Evolutionary conservation across 2,113 vertebrate genomes (phyloP).

Genomic region (Lagopus leucura): DNA sequence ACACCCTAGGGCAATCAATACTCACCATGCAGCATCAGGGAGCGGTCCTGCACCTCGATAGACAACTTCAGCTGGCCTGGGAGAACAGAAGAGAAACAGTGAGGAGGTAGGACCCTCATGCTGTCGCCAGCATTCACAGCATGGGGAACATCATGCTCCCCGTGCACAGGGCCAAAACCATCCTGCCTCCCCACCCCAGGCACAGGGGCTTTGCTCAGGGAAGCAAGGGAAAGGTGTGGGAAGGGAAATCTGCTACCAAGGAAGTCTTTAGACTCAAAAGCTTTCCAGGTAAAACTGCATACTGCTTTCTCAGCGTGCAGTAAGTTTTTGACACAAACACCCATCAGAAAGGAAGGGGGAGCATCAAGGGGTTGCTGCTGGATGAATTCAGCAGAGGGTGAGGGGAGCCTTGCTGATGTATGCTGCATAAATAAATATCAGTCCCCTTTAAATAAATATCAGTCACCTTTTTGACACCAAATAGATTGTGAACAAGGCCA

Average conservation of each 20-base stretch:
- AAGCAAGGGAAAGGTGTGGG: background rate
- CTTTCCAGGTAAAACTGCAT: background rate
- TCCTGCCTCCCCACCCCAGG: background rate
- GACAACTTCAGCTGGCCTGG: constrained; percentile 82
- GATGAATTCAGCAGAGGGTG: background rate
- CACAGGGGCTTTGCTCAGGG: rapidly evolving
- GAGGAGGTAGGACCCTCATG: background rate
- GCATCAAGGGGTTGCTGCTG: background rate
- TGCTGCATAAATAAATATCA: too few relatives aligned
- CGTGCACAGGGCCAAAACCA: background rate
- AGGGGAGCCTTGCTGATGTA: too few relatives aligned
- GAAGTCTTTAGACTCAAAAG: background rate
- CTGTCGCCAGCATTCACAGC: rapidly evolving
- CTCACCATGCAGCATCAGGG: constrained; percentile 78
- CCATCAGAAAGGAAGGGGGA: background rate
- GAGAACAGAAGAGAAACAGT: background rate
- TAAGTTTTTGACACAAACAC: background rate
- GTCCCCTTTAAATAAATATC: too few relatives aligned
- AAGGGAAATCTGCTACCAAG: background rate
- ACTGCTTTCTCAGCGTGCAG: background rate
- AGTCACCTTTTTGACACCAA: background rate
- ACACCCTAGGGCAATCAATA: background rate
- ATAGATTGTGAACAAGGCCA: background rate
- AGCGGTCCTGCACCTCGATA: constrained; percentile 41
- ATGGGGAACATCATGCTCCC: rapidly evolving